Base-by-base conservation (phyloP, 1,140 invertebrate genomes). In the Teleogryllus occipitalis region DNA sequence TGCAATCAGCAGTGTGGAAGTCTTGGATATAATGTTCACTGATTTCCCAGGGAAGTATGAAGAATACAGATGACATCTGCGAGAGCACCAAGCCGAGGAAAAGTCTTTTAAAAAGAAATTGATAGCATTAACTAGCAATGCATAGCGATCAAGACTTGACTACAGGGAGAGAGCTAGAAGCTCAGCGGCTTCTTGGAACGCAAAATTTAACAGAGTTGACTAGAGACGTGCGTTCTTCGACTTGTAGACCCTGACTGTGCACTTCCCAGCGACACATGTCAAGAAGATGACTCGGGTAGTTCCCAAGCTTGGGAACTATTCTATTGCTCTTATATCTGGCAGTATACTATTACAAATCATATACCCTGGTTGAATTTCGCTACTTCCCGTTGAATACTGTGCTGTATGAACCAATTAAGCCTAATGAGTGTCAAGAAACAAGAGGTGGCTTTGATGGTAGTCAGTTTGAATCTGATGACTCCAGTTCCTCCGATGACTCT, bases 41-140 rank as follows among this genome's bases (percentile, higher is more conserved):
- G 97, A 98, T 86, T 98, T 97, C 87, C 96, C 95, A 65, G 93
- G 95, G 76, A 98, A 98, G 85, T 98, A 97, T 85, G 95, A 97
- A 87, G 96, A 98, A 83, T 97, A 96, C 86, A 90, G 94, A 48
- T 90, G 92, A 82, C 91, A 95, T 83, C 90, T 97, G 84, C 88
- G 95, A 12, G 93, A 95, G 82, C 92, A 91, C 83, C 93, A 95
- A 83, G 91, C 92, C 21, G 90, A 91, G 82, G 92, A 91, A 84
- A 89, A 93, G 81, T 90, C 89, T 49, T 91, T 92, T 79, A 92
- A 93, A 82, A 92, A 95, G 83, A 90, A 91, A 85, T 89, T 89
- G 76, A 81, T 90, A 12, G 86, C 88, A 77, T 85, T 89, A 0
- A 88, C 87, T 7, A 86, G 88, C 0, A 87, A 84, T 82, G 88